A percentile compares a stretch with the other conserved stretches of the same genome.
These are phyloP conservation scores for Alcedo quadribrachys DNA, from an alignment of 2,797 vertebrate genomes.

Conservation along the genomic window DNA sequence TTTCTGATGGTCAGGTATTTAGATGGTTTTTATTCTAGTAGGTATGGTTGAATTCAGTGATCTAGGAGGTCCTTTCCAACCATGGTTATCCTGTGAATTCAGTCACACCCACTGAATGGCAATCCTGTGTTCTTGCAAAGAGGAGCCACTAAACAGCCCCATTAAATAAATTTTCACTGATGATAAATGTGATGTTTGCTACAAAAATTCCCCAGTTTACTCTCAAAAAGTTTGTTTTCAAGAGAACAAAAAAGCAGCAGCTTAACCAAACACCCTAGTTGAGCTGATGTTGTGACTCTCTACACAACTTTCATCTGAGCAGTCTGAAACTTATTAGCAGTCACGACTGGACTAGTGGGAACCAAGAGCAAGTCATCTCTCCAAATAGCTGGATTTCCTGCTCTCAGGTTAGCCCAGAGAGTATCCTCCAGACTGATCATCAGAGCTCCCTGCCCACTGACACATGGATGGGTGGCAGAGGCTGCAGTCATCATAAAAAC, in stretches of 20 bases:
- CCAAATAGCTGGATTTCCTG: neutral
- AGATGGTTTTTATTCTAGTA: no score
- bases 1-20: no score
- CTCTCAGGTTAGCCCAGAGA: neutral
- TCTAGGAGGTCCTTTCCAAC: no score
- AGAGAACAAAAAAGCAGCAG: neutral
- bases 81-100: no score
- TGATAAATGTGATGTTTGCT: neutral
- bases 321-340: neutral
- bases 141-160: neutral
- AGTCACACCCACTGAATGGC: neutral
- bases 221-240: neutral
- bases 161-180: neutral
- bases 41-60: no score
- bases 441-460: neutral
- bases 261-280: neutral
- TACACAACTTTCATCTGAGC: neutral
- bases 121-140: neutral
- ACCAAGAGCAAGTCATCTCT: neutral
- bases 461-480: rapidly evolving
- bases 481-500: neutral
- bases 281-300: rapidly evolving
- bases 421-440: rapidly evolving
- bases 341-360: neutral
- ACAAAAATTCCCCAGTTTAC: neutral